Percentiles rank a stretch among this genome's conserved stretches.
Evolutionary conservation across 1,140 invertebrate genomes (phyloP).

Genomic region (Hydropsyche tenuis): DNA sequence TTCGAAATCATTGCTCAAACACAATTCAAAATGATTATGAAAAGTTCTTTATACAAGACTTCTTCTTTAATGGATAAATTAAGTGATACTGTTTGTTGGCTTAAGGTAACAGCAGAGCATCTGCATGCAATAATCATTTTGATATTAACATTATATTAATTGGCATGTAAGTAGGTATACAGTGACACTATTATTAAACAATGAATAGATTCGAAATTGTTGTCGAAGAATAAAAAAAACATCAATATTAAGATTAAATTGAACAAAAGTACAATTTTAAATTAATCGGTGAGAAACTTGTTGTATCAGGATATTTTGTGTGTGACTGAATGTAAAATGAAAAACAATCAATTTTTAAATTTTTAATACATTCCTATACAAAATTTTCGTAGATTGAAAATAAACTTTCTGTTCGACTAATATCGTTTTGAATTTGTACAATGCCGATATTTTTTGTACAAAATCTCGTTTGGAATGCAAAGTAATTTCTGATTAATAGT

Average conservation of each 20-base stretch:
- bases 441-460: too few species aligned
- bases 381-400: too few species aligned
- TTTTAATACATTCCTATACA: constrained; percentile 12
- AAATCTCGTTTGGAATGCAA: too few species aligned
- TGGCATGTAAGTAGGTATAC: constrained; percentile 11
- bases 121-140: constrained; percentile 29
- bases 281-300: background rate
- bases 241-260: constrained; percentile 12
- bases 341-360: constrained; percentile 16
- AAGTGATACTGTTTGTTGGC: constrained; percentile 22
- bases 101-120: constrained; percentile 19
- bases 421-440: too few species aligned
- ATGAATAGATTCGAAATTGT: constrained; percentile 7
- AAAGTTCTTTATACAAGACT: constrained; percentile 5
- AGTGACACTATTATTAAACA: background rate
- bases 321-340: constrained; percentile 5
- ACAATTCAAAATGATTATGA: constrained; percentile 7
- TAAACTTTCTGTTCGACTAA: too few species aligned
- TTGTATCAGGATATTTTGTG: background rate
- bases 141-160: constrained; percentile 10
- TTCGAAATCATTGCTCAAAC: constrained; percentile 11
- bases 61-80: constrained; percentile 14
- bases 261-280: constrained; percentile 6
- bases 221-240: background rate
- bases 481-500: background rate